Conservation (phyloP, 2,113 vertebrate genomes). For the Epinephelus cyanopodus region DNA sequence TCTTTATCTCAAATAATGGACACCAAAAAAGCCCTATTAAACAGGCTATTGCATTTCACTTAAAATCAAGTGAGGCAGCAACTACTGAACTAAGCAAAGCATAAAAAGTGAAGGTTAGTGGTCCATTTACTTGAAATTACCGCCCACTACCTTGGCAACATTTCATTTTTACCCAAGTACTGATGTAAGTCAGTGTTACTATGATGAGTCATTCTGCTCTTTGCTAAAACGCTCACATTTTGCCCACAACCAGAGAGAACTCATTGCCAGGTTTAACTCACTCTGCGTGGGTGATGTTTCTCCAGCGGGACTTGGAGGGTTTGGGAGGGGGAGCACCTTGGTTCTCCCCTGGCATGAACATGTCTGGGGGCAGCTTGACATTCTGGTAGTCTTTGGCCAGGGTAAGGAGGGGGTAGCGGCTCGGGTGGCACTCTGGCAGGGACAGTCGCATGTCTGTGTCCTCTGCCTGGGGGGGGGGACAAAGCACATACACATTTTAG, state of each 20-base stretch:
- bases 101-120: not conserved
- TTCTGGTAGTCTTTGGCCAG: slow-evolving; percentile 94
- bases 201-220: slow-evolving; percentile 40
- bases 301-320: slow-evolving; percentile 90
- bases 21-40: not conserved
- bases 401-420: slow-evolving; percentile 96
- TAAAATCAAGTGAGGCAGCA: slow-evolving; percentile 4
- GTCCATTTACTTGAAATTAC: slow-evolving; percentile 27
- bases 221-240: slow-evolving; percentile 12
- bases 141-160: slow-evolving; percentile 29
- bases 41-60: not conserved
- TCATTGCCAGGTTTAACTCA: slow-evolving; percentile 79
- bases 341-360: slow-evolving; percentile 88
- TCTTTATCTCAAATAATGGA: not conserved
- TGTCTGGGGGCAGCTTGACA: slow-evolving; percentile 88
- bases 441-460: slow-evolving; percentile 96
- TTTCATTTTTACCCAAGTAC: slow-evolving; percentile 10
- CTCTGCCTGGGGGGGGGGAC: slow-evolving; percentile 87
- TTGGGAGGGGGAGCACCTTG: slow-evolving; percentile 86
- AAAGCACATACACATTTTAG: not conserved
- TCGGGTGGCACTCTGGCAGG: slow-evolving; percentile 97
- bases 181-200: slow-evolving; percentile 31
- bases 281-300: slow-evolving; percentile 96
- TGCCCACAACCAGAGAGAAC: slow-evolving; percentile 14
- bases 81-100: slow-evolving; percentile 22